These are phyloP conservation scores for Onychomys torridus DNA, from an alignment of 2,797 vertebrate genomes.

Conservation along the genomic window DNA sequence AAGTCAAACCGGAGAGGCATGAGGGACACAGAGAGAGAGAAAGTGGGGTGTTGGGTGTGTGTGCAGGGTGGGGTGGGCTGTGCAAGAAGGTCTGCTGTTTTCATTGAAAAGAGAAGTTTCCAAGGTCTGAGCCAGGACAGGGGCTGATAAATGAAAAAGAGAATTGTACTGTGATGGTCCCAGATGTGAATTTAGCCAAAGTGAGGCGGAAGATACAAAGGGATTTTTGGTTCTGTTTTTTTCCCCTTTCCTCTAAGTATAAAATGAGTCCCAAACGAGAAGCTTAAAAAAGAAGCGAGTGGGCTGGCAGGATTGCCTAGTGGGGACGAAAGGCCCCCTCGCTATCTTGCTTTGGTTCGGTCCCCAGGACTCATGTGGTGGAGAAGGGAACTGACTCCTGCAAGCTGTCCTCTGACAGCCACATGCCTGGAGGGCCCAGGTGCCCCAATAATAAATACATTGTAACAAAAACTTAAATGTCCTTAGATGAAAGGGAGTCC, in stretches of 20 bases:
- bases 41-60: too few relatives aligned
- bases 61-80: rapidly evolving
- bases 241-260: not conserved
- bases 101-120: not conserved
- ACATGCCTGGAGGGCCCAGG: not conserved
- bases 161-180: not conserved
- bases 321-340: not conserved
- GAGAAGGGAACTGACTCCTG: not conserved
- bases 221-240: not conserved
- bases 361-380: not conserved
- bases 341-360: not conserved
- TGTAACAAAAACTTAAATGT: not conserved
- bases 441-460: not conserved
- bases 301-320: not conserved
- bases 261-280: constrained; percentile 15
- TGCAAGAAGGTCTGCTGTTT: not conserved
- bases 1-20: not conserved
- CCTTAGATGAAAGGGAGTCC: not conserved
- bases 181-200: not conserved
- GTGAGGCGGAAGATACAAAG: not conserved
- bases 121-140: not conserved
- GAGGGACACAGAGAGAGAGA: not conserved
- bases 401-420: not conserved
- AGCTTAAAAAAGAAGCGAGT: not conserved
- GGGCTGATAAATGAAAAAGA: not conserved